A percentile compares a stretch with the other conserved stretches of the same genome.
Conservation (phyloP, 2,888 invertebrate genomes). For the Clivina fossor region DNA sequence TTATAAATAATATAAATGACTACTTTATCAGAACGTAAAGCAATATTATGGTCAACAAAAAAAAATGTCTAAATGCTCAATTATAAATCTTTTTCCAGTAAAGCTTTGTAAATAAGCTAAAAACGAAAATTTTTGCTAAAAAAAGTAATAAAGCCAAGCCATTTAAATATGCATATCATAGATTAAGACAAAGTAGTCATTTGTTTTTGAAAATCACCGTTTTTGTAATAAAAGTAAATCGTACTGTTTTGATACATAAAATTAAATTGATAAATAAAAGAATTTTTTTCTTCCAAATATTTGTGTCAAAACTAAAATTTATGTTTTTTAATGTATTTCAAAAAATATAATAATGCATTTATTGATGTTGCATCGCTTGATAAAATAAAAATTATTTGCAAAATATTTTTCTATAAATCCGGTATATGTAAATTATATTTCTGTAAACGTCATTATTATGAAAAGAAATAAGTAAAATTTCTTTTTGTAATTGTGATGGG, state of each 20-base stretch:
- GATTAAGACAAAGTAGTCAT: conserved; percentile 18
- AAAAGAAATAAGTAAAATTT: neutral
- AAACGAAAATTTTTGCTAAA: conserved; percentile 17
- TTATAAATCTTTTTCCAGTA: no score
- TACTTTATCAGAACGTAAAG: conserved; percentile 11
- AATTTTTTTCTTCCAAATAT: no score
- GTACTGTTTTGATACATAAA: neutral
- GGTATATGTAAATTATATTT: conserved; percentile 21
- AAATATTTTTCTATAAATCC: conserved; percentile 27
- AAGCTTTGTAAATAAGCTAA: no score
- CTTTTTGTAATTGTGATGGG: neutral
- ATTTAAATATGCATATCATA: conserved; percentile 17
- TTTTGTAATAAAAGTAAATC: neutral
- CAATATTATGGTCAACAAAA: conserved; percentile 16
- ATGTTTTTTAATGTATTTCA: conserved; percentile 15
- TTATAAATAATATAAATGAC: no score
- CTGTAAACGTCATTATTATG: conserved; percentile 8
- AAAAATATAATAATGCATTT: neutral
- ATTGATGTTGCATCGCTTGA: neutral
- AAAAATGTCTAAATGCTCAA: conserved; percentile 11
- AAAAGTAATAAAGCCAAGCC: conserved; percentile 7
- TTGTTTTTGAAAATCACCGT: conserved; percentile 6
- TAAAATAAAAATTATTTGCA: conserved; percentile 14
- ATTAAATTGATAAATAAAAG: no score
- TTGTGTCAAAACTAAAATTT: no score